Evolutionary conservation across 2,113 vertebrate species (phyloP).

Genomic region (Peromyscus polionotus): DNA sequence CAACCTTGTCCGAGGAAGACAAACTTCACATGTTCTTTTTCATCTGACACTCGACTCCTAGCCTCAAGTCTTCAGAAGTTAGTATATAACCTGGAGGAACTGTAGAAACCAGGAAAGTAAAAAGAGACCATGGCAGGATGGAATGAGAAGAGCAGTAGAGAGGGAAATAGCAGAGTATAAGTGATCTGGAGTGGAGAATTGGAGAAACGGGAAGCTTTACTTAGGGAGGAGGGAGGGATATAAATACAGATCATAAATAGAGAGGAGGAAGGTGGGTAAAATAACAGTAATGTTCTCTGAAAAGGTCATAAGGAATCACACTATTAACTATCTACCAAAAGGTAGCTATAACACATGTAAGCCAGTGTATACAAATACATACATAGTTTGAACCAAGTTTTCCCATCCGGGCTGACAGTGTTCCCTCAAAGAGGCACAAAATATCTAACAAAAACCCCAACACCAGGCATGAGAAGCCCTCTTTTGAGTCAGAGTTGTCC

Average conservation of each 20-base stretch:
- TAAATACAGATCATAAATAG: background rate
- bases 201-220: background rate
- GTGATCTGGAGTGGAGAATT: background rate
- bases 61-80: background rate
- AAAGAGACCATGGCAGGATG: background rate
- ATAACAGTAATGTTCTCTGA: background rate
- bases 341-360: background rate
- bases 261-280: background rate
- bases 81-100: background rate
- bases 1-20: background rate
- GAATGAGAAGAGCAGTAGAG: background rate
- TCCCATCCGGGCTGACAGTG: background rate
- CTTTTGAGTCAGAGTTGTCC: background rate
- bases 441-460: background rate
- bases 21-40: background rate
- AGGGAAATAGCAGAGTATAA: background rate
- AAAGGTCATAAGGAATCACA: background rate
- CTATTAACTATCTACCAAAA: background rate
- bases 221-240: background rate
- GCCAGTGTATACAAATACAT: background rate
- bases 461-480: background rate
- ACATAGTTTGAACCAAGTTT: background rate
- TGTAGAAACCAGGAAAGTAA: background rate
- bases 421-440: background rate
- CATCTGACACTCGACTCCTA: background rate